These are phyloP conservation scores for Montifringilla adamsi DNA, from an alignment of 2,113 vertebrate genomes.

Conservation along the genomic window DNA sequence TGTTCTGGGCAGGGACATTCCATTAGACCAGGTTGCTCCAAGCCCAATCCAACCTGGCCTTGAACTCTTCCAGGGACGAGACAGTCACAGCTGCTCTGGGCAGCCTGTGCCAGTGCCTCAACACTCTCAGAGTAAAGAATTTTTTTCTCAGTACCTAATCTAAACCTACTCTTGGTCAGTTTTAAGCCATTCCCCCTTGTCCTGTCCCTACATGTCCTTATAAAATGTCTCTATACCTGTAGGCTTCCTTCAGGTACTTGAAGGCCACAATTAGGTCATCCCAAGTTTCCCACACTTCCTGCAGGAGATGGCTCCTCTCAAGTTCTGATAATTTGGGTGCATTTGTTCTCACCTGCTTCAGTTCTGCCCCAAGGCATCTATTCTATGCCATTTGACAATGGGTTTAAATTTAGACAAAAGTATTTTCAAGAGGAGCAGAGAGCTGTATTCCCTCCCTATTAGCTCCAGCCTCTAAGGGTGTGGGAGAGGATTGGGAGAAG, in stretches of 20 bases:
- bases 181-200: not conserved
- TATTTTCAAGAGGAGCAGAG: not conserved
- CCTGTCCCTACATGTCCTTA: too few relatives aligned
- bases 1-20: not conserved
- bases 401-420: not conserved
- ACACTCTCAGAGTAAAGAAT: not conserved
- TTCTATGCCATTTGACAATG: not conserved
- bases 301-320: not conserved
- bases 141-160: not conserved
- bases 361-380: not conserved
- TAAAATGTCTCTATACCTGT: not conserved
- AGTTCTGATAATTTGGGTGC: not conserved
- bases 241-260: not conserved
- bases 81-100: not conserved
- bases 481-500: not conserved
- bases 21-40: not conserved
- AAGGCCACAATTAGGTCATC: not conserved
- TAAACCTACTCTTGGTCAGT: not conserved
- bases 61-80: not conserved
- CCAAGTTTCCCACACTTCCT: not conserved
- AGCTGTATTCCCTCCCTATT: not conserved
- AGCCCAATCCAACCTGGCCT: not conserved
- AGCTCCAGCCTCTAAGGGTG: not conserved
- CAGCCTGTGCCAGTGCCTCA: not conserved
- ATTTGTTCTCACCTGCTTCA: not conserved